Evolutionary conservation across 2,113 vertebrate genomes (phyloP), one percentile per base, ranked within the genome.

Genomic region (Plecturocebus donacophilus): DNA sequence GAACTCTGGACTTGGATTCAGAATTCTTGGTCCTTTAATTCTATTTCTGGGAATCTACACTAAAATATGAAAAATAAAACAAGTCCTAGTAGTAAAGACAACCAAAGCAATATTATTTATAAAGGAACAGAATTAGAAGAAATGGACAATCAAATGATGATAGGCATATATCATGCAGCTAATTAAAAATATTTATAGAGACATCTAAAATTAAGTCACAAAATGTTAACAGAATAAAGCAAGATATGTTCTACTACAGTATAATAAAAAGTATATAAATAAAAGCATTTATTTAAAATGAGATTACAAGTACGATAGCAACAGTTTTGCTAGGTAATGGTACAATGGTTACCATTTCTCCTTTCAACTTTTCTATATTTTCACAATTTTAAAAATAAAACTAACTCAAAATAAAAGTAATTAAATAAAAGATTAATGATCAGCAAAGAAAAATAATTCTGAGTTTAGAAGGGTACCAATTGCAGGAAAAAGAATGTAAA

Each of bases 351-450:
- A 82, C 1, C 0, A 3, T 30, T 92, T 95, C 5, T 8, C 3
- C 25, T 97, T 88, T 93, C 8, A 95, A 70, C 4, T 66, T 85
- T 80, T 94, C 54, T 95, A 1, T n/a, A 47, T 85, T 71, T 90
- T 80, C 38, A 71, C 40, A 3, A 40, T n/a, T 88, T 86, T 92
- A 54, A 16, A 94, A 68, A 61, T 75, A 58, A 83, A 90, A 87
- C 25, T 32, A 75, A 42, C 75, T 52, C 2, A 25, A 71, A 70
- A 45, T 66, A 27, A 87, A 86, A 66, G 17, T 64, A 86, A 40
- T 19, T 96, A 27, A 91, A 76, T 75, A 76, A 40, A 85, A 76
- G 10, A 64, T 64, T 54, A 61, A 64, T 42, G 17, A 49, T 30
- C 84, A 73, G 6, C 42, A 52, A 87, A 80, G 17, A 76, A 93